A percentile compares a stretch with the other conserved stretches of the same genome.
These are phyloP conservation scores for Zoroaster sp. DNA, from an alignment of 53 echinoderm and acorn worm species.

Conservation along the genomic window DNA sequence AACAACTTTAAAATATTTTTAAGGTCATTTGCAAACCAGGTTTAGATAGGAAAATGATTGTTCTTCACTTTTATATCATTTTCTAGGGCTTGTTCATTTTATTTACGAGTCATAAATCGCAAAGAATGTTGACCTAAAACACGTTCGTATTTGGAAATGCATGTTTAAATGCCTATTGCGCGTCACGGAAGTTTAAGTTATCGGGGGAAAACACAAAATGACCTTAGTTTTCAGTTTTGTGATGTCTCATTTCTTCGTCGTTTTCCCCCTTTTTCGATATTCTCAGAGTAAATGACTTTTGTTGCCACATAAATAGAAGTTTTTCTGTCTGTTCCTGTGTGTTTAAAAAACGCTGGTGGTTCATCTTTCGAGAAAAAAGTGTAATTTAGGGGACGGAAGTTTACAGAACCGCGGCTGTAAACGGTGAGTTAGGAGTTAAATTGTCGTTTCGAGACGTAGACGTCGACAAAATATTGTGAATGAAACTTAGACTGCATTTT, in stretches of 20 bases:
- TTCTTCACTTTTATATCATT: conserved; percentile 69
- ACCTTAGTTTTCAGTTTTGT: conserved; percentile 2
- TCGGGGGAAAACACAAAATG: conserved; percentile 9
- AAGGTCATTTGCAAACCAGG: neutral
- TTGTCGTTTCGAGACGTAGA: neutral
- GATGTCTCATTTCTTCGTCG: neutral
- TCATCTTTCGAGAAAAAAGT: neutral
- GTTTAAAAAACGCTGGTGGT: neutral
- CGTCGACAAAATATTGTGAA: neutral
- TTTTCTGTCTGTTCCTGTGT: conserved; percentile 34
- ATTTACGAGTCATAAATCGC: neutral
- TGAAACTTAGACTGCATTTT: neutral
- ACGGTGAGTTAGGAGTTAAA: neutral
- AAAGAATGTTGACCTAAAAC: conserved; percentile 27
- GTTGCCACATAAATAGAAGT: neutral
- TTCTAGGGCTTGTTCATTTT: neutral
- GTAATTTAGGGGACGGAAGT: conserved; percentile 41
- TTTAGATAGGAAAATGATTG: conserved; percentile 54
- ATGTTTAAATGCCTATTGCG: neutral
- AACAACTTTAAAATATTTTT: conserved; percentile 33
- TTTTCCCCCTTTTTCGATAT: neutral
- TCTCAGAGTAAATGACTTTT: neutral
- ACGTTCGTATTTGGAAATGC: conserved; percentile 11
- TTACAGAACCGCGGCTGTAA: neutral
- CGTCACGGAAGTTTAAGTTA: conserved; percentile 40